Base-by-base conservation (phyloP, 2,888 invertebrate genomes). In the Margaritifera margaritifera region DNA sequence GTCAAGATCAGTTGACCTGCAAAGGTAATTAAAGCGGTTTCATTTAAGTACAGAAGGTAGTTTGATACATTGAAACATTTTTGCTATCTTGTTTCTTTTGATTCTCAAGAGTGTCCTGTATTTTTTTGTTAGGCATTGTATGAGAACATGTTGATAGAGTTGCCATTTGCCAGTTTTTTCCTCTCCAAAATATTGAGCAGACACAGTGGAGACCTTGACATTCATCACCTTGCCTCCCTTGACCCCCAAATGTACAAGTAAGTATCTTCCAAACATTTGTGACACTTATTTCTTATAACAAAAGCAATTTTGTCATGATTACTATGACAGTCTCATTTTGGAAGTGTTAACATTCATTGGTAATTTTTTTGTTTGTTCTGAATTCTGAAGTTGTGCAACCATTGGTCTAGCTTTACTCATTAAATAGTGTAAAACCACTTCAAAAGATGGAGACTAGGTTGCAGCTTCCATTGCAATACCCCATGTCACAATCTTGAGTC, bases 131-230 rank as follows among this genome's bases (percentile, higher is more conserved):
- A 95, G 94, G 97, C 98, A 0, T 91, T 99, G 62, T 98, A 97
- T 90, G 98, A 98, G 90, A 97, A 97, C 90, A 92, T 98, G 66
- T 90, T 99, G 72, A 96, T 98, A 6, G 99, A 99, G 89, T 90
- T 99, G 53, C 98, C 98, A 0, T 92, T 99, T 80, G 98, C 99
- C 3, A 96, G 96, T 85, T 99, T 99, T 90, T 99, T 99, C 91
- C 91, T 99, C 31, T 95, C 96, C 0, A 95, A 96, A 90, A 91
- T 96, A 60, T 93, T 96, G 51, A 86, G 86, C 71, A 81, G 85
- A 42, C 82, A 80, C 60, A 94, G 95, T 0, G 94, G 95, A 84
- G 89, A 90, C 74, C 94, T 96, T 0, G 96, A 96, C 84, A 94
- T 97, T 61, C 97, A 98, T 91, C 96, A 98, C 87, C 91, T 99